A percentile compares a stretch with the other conserved stretches of the same genome.
phyloP scores from a whole-genome alignment of 2,888 invertebrate species.

The Anorthoa munda region DNA sequence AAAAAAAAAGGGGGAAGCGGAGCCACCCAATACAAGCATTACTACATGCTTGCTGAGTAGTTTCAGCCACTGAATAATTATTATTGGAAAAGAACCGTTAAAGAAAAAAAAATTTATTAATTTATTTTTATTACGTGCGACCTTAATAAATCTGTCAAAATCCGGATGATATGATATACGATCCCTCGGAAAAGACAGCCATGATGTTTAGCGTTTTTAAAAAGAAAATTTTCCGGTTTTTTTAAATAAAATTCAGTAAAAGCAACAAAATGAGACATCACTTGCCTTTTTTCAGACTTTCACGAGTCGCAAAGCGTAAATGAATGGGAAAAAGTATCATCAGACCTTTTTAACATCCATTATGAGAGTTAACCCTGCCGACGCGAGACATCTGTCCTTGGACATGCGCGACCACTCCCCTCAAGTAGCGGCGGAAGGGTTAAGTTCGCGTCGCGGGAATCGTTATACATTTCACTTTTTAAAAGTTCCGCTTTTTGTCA shows the following conservation, averaged over 20 bases:
- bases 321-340: slow-evolving; percentile 35
- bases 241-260: background rate
- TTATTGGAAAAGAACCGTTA: no score
- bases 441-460: slow-evolving; percentile 59
- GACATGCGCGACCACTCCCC: slow-evolving; percentile 59
- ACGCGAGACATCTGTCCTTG: slow-evolving; percentile 62
- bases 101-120: no score
- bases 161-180: no score
- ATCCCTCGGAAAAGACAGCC: no score
- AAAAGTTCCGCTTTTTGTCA: slow-evolving; percentile 31
- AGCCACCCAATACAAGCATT: no score
- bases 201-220: no score
- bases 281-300: slow-evolving; percentile 13
- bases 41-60: no score
- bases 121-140: no score
- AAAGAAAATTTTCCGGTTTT: no score
- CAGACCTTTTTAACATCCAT: slow-evolving; percentile 52
- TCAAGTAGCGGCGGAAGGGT: slow-evolving; percentile 50
- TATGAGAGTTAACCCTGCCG: slow-evolving; percentile 51
- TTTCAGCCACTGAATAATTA: no score
- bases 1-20: no score
- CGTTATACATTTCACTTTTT: slow-evolving; percentile 51
- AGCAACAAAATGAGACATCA: slow-evolving; percentile 2
- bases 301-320: slow-evolving; percentile 30
- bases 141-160: no score